phyloP scores from a whole-genome alignment of 2,797 vertebrate genomes.

The Coendou prehensilis region DNA sequence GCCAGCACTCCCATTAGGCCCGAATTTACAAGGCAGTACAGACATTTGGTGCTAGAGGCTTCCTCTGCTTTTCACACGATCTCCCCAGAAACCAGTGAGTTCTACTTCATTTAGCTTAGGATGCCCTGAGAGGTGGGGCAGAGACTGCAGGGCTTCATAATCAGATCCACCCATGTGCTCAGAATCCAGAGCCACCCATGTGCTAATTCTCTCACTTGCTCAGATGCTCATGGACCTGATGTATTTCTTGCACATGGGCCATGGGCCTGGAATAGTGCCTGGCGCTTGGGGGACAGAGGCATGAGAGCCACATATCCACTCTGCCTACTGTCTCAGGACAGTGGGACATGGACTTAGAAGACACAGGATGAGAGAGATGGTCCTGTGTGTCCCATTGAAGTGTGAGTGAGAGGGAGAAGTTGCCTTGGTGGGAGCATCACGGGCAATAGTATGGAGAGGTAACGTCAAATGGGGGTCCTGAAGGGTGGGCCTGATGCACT shows the following conservation, averaged over 20 bases:
- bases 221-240: not conserved
- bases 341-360: not conserved
- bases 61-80: not conserved
- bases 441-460: not conserved
- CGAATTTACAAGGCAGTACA: not conserved
- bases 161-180: fast-evolving
- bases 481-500: not conserved
- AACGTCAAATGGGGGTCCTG: fast-evolving
- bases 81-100: not conserved
- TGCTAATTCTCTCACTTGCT: not conserved
- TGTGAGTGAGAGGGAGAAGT: fast-evolving
- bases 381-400: not conserved
- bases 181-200: not conserved
- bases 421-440: fast-evolving
- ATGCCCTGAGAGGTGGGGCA: not conserved
- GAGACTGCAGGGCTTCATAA: not conserved
- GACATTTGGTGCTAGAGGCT: not conserved
- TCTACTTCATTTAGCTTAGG: not conserved
- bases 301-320: not conserved
- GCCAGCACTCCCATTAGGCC: fast-evolving
- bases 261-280: not conserved
- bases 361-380: not conserved
- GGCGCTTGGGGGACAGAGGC: not conserved
- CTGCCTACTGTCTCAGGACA: not conserved
- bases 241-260: not conserved